Percentiles rank a stretch among this genome's conserved stretches.
These are phyloP conservation scores for Hipposideros armiger DNA, from an alignment of 2,113 vertebrate genomes.

Conservation along the genomic window DNA sequence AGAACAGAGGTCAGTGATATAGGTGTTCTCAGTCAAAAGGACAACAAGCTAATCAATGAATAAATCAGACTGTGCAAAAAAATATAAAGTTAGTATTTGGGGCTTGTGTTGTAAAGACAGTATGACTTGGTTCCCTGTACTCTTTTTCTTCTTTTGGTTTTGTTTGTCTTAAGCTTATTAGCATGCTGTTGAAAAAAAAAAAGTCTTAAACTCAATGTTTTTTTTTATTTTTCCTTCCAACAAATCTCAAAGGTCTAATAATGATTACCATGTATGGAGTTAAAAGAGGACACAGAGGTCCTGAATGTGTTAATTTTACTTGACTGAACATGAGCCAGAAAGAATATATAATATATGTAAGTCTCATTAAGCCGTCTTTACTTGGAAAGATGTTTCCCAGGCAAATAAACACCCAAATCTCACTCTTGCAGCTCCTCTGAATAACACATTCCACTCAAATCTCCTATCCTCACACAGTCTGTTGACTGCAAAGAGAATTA, in stretches of 20 bases:
- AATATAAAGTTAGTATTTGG: neutral
- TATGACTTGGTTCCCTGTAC: neutral
- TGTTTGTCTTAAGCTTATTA: neutral
- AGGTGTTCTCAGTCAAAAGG: neutral
- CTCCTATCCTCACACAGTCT: conserved; percentile 63
- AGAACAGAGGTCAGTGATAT: neutral
- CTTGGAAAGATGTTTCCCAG: conserved; percentile 76
- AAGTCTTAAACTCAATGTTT: neutral
- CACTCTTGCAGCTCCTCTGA: conserved; percentile 64
- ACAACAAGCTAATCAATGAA: conserved; percentile 10
- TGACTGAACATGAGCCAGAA: conserved; percentile 64
- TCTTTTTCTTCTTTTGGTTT: neutral
- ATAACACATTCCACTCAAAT: conserved; percentile 67
- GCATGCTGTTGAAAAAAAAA: neutral
- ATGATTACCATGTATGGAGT: conserved; percentile 34
- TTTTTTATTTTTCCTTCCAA: conserved; percentile 66
- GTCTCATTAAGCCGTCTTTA: conserved; percentile 81
- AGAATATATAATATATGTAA: conserved; percentile 76
- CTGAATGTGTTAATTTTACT: conserved; percentile 74
- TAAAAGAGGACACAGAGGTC: conserved; percentile 39
- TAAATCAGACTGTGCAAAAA: neutral
- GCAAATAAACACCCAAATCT: conserved; percentile 82
- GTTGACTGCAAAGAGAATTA: conserved; percentile 78
- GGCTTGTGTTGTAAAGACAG: neutral
- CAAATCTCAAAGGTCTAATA: conserved; percentile 59